phyloP scores from a whole-genome alignment of 1,140 invertebrate species.

The Palaemon carinicauda region DNA sequence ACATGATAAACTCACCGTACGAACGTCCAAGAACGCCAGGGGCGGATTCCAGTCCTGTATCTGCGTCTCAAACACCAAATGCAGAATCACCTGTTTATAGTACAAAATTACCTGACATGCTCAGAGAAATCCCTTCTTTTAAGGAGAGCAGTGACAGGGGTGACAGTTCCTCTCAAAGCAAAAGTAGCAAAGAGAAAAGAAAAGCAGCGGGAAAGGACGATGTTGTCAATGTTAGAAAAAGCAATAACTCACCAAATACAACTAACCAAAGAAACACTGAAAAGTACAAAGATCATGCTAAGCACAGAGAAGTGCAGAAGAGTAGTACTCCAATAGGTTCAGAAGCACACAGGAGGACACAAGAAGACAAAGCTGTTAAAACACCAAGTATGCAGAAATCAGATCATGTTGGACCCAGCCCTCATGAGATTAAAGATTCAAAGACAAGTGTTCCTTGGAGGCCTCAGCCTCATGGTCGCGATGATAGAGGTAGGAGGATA shows the following conservation, averaged over 20 bases:
- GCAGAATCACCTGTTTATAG: neutral
- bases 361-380: too few relatives aligned
- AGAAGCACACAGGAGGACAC: too few relatives aligned
- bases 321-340: too few relatives aligned
- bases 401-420: too few relatives aligned
- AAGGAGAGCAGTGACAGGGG: too few relatives aligned
- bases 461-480: too few relatives aligned
- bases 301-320: neutral
- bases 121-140: too few relatives aligned
- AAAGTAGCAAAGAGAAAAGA: neutral
- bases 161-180: neutral
- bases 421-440: too few relatives aligned
- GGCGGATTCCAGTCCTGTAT: slow-evolving; percentile 1
- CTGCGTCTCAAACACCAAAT: neutral
- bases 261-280: slow-evolving; percentile 13
- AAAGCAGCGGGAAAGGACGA: neutral
- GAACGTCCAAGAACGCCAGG: slow-evolving; percentile 42
- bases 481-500: too few relatives aligned
- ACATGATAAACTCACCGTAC: neutral
- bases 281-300: neutral
- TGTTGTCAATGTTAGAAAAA: neutral
- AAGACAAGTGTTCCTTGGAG: too few relatives aligned
- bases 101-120: too few relatives aligned
- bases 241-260: neutral
- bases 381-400: too few relatives aligned